Evolutionary conservation across 2,113 vertebrate species (phyloP), one percentile per base, ranked within the genome.

Genomic region (Acrocephalus arundinaceus): DNA sequence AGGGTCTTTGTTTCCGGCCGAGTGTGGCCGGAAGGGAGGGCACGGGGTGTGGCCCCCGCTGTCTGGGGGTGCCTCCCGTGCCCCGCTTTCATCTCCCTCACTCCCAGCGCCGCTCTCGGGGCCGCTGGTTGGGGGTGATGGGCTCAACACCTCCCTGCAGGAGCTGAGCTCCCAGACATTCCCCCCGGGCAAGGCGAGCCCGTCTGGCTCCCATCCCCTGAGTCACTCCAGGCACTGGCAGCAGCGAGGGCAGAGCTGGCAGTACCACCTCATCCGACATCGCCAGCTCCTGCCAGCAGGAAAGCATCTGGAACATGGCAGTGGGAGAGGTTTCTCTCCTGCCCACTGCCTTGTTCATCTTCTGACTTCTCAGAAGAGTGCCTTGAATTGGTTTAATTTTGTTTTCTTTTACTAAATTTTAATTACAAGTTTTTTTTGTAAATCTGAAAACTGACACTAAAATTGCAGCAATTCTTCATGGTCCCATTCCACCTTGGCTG

Each of bases 61-160:
- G 90, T 87, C 93, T 95, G 86, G n/a, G 28, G 88, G 68, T 30
- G 73, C 55, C 81, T 83, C 78, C 91, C 46, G 18, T 54, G 45
- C 54, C 71, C 75, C 28, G 2, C 85, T 96, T 85, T 82, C 95
- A 66, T 93, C 91, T 92, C 92, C 58, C 48, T 70, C 88, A 21
- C 83, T 85, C 81, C 51, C 62, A 57, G 86, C 80, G 28, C 10
- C 3, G 30, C 78, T 68, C 81, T 89, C 78, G 73, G 35, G 66
- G 67, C n/a, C 2, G 9, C 25, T 1, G 59, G 15, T 6, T 25
- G 89, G 58, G 65, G 92, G 35, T 28, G 55, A 70, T 33, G 87
- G 84, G 77, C 48, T 67, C 76, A 2, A 22, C 75, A 9, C 20
- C 52, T 63, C 43, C 65, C 3, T 3, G 30, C 24, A 71, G 51